Percentiles rank a stretch among this genome's conserved stretches.
These are phyloP conservation scores for Orbicella faveolata DNA, from an alignment of 64 coral and sea anemone genomes.

Conservation along the genomic window DNA sequence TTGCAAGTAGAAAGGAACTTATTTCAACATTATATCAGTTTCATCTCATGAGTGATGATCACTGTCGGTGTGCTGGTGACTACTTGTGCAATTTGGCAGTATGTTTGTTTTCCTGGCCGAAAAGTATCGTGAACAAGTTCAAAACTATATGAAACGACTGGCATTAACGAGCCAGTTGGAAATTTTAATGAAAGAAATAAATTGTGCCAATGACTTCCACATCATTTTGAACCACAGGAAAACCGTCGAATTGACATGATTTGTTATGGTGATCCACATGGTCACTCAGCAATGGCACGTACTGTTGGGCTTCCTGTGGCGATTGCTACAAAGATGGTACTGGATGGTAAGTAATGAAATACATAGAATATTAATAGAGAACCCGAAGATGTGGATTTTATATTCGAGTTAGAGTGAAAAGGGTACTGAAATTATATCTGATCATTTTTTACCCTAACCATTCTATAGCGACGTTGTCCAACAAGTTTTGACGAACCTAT, in stretches of 20 bases:
- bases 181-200: neutral
- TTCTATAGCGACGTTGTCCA: too few species aligned
- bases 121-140: too few species aligned
- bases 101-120: too few species aligned
- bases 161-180: too few species aligned
- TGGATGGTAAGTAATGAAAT: conserved; percentile 64
- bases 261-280: conserved; percentile 64
- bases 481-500: too few species aligned
- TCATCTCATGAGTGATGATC: too few species aligned
- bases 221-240: conserved; percentile 47
- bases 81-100: too few species aligned
- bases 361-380: neutral
- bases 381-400: neutral
- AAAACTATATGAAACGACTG: too few species aligned
- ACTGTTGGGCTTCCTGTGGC: conserved; percentile 86
- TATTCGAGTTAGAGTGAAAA: neutral
- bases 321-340: conserved; percentile 80
- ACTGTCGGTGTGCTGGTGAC: too few species aligned
- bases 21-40: too few species aligned
- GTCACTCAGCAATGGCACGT: conserved; percentile 72
- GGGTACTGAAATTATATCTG: neutral
- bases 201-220: neutral
- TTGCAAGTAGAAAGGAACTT: too few species aligned
- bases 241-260: conserved; percentile 86
- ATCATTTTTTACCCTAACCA: neutral